Percentiles rank a stretch among this genome's conserved stretches.
Conservation (phyloP, 1,140 invertebrate species). For the Atta texana region DNA sequence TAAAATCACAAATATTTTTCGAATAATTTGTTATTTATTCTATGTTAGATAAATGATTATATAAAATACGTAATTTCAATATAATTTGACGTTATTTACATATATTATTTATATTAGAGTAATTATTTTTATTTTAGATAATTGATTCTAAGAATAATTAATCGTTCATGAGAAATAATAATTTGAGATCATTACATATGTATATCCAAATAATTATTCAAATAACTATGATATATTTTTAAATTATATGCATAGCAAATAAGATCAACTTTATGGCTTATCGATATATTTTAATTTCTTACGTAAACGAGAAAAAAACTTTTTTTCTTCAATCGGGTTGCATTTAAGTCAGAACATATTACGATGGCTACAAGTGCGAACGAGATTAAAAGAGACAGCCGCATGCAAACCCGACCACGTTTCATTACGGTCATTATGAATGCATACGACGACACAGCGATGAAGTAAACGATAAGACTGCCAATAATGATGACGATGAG, state of each 20-base stretch:
- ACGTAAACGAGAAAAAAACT: not conserved
- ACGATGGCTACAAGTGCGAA: slow-evolving; percentile 6
- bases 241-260: not conserved
- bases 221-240: slow-evolving; percentile 15
- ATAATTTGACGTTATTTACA: not conserved
- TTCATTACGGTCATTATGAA: slow-evolving; percentile 67
- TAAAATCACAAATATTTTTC: slow-evolving; percentile 9
- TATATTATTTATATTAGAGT: not conserved
- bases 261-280: slow-evolving; percentile 18
- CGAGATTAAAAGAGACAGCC: slow-evolving; percentile 50
- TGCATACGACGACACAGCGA: slow-evolving; percentile 43
- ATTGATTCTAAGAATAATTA: not conserved
- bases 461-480: slow-evolving; percentile 57
- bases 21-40: not conserved
- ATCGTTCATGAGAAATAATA: not conserved
- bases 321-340: not conserved
- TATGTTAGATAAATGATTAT: not conserved
- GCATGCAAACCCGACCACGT: slow-evolving; percentile 23
- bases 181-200: not conserved
- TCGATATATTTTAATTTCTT: slow-evolving; percentile 4
- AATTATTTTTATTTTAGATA: not conserved
- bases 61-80: not conserved
- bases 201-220: slow-evolving; percentile 4
- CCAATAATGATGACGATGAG: slow-evolving; percentile 51
- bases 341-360: slow-evolving; percentile 20